These are phyloP conservation scores for Heliornis fulica DNA, from an alignment of 2,113 vertebrate genomes.

Conservation along the genomic window DNA sequence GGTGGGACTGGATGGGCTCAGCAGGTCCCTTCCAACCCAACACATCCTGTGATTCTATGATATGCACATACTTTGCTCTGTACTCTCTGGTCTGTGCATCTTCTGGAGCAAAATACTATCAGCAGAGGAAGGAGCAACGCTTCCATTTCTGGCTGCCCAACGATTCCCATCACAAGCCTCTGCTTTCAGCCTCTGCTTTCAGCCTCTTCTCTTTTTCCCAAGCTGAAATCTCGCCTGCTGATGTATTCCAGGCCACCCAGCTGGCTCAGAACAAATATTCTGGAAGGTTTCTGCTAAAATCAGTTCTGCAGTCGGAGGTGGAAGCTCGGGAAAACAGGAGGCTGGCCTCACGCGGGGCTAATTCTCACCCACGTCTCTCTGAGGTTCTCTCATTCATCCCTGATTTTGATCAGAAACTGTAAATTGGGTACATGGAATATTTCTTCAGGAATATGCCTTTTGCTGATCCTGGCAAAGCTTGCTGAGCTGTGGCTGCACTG, in stretches of 20 bases:
- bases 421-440: background rate
- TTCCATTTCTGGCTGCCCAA: background rate
- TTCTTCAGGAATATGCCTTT: background rate
- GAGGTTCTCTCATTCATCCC: background rate
- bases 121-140: background rate
- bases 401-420: background rate
- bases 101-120: background rate
- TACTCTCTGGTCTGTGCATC: background rate
- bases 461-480: background rate
- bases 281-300: background rate
- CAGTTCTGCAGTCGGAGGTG: background rate
- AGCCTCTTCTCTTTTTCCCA: background rate
- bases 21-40: no score
- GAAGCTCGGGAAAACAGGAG: background rate
- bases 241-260: background rate
- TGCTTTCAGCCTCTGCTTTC: background rate
- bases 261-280: background rate
- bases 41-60: no score
- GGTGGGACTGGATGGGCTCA: no score
- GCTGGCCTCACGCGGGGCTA: background rate
- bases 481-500: background rate
- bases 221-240: background rate
- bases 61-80: background rate
- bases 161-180: background rate
- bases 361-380: background rate